These are phyloP conservation scores for Apostichopus leukothele DNA, from an alignment of 53 echinoderm and acorn worm species.

Conservation along the genomic window DNA sequence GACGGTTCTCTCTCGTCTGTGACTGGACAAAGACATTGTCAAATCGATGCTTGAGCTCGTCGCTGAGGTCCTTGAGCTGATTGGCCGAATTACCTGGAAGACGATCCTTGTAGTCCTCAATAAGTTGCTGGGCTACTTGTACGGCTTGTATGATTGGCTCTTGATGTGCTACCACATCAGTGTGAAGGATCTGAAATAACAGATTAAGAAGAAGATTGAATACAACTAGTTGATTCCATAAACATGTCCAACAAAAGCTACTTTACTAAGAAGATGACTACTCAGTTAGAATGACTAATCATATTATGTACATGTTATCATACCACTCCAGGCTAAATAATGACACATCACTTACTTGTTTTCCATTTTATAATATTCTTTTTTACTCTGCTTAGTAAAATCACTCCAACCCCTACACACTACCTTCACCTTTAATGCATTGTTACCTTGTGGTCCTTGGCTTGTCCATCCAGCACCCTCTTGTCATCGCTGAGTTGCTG, in stretches of 20 bases:
- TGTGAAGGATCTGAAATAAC: constrained; percentile 62
- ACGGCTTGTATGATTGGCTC: constrained; percentile 80
- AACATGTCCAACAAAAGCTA: too few relatives aligned
- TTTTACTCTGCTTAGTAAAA: too few relatives aligned
- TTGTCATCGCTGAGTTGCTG: constrained; percentile 79
- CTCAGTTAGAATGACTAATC: too few relatives aligned
- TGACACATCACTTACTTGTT: too few relatives aligned
- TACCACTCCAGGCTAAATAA: too few relatives aligned
- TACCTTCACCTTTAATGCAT: too few relatives aligned
- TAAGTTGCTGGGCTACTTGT: constrained; percentile 76
- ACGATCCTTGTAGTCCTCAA: constrained; percentile 70
- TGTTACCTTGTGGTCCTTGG: constrained; percentile 78
- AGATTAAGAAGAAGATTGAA: too few relatives aligned
- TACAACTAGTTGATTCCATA: too few relatives aligned
- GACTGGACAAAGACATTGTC: constrained; percentile 88
- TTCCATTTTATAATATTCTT: too few relatives aligned
- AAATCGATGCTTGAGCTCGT: constrained; percentile 84
- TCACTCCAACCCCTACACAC: too few relatives aligned
- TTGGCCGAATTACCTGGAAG: constrained; percentile 68
- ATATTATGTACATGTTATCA: too few relatives aligned
- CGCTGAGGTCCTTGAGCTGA: constrained; percentile 74
- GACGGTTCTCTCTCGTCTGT: constrained; percentile 87
- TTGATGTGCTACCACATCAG: constrained; percentile 87
- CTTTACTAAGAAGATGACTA: too few relatives aligned
- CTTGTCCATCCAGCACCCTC: constrained; percentile 59